Base-by-base conservation (phyloP, 2,888 invertebrate species). In the Pristionchus exspectatus region DNA sequence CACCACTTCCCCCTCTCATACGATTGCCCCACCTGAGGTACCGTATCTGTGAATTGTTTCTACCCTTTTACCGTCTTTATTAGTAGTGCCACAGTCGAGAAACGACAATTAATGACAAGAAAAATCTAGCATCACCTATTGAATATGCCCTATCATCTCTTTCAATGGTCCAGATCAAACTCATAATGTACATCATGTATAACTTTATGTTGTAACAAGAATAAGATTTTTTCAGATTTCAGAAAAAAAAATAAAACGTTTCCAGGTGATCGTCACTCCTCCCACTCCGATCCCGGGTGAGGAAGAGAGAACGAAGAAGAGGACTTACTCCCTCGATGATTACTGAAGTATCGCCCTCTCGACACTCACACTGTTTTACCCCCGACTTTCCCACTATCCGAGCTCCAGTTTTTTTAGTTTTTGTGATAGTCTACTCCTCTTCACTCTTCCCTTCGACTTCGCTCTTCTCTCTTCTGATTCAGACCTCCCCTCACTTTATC, bases 261-360 rank as follows among this genome's bases (percentile, higher is more conserved):
- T 54, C 2, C 81, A 81, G 81, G 81, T 81, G 10, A 81, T 81
- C 14, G 38, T 81, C 81, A 81, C 81, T 54, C 81, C 81, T 9
- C 81, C 81, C n/a, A 81, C 81, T n/a, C 81, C 81, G 12, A 81
- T 33, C n/a, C 50, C 81, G 0, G 81, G 81, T 4, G 81, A 81
- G 18, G 81, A 81, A 44, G 81, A 81, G 50, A 44, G 81, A 54
- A 14, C 81, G 50, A 81, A 81, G 81, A 81, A 81, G 81, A 50
- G 81, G 18, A 27, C 81, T 4, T 81, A 50, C 16, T 81, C 81
- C 1, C 81, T 81, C 3, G 81, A 77, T 44, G 77, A 50, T 16
- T 81, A 27, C 81, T 81, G 50, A 81, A 24, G 30, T 16, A 30
- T 72, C 38, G 38, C 38, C 38, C 38, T 38, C 21, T 24, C 63